phyloP scores from a whole-genome alignment of 2,113 vertebrate species.

The Copsychus sechellarum region DNA sequence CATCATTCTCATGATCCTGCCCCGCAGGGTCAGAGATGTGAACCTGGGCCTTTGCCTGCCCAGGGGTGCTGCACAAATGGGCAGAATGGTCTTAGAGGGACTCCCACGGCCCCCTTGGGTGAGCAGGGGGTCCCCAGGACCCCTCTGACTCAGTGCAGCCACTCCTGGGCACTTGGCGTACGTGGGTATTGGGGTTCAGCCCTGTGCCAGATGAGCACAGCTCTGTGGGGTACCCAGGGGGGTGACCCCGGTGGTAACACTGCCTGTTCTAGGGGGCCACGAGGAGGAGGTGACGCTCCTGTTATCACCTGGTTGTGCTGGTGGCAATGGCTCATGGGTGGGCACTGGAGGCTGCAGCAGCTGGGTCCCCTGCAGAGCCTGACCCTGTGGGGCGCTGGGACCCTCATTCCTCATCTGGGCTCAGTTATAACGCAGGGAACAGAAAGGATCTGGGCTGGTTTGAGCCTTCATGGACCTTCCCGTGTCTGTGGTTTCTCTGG shows the following conservation, averaged over 20 bases:
- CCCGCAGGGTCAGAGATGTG: rapidly evolving
- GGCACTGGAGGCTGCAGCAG: background rate
- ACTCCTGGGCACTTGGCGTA: background rate
- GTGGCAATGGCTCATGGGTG: rapidly evolving
- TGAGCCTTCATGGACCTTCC: background rate
- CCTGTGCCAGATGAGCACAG: background rate
- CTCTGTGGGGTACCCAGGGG: background rate
- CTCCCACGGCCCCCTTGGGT: rapidly evolving
- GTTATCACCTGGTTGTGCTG: background rate
- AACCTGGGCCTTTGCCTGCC: background rate
- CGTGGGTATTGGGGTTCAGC: background rate
- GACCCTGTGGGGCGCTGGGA: background rate
- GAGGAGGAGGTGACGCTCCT: background rate
- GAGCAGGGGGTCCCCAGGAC: background rate
- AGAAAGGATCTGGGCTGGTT: background rate
- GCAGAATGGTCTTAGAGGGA: background rate
- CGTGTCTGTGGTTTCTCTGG: rapidly evolving
- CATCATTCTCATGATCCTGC: background rate
- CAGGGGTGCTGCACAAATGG: background rate
- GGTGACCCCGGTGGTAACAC: background rate
- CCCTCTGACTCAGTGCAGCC: background rate
- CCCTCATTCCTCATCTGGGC: background rate
- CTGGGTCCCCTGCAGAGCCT: background rate
- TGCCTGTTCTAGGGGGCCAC: background rate
- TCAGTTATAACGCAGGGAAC: background rate